phyloP scores from a whole-genome alignment of 2,888 invertebrate genomes.

The Mythimna loreyi region DNA sequence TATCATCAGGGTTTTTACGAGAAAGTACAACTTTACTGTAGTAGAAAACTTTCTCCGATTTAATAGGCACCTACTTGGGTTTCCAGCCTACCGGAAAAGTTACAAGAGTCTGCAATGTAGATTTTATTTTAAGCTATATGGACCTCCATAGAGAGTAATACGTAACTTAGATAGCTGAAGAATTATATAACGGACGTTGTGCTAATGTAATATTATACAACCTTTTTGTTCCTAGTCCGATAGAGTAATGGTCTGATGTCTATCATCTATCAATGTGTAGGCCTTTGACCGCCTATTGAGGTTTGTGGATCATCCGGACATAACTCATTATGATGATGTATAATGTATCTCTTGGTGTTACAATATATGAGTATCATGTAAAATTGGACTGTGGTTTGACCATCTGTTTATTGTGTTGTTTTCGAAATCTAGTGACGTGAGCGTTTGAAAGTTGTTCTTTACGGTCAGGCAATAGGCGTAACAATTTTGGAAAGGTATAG shows the following conservation, averaged over 20 bases:
- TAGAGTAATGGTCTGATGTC: constrained; percentile 31
- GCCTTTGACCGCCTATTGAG: constrained; percentile 16
- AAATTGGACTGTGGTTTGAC: not conserved
- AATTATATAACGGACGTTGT: constrained; percentile 28
- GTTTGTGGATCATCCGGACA: constrained; percentile 33
- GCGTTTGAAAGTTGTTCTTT: constrained; percentile 16
- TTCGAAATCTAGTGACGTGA: constrained; percentile 7
- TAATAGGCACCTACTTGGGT: constrained; percentile 9
- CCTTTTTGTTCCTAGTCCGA: constrained; percentile 20
- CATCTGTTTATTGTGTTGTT: not conserved
- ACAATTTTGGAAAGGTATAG: not conserved
- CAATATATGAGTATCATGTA: not conserved
- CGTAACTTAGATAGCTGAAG: constrained; percentile 6
- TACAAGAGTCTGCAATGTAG: constrained; percentile 10
- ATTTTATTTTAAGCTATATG: constrained; percentile 16
- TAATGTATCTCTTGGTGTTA: constrained; percentile 8
- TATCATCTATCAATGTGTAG: constrained; percentile 47
- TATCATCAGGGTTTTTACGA: constrained; percentile 18
- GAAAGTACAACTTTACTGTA: constrained; percentile 22
- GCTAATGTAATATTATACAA: constrained; percentile 41
- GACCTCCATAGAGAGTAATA: constrained; percentile 11
- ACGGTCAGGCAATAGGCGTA: not conserved
- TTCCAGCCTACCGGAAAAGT: constrained; percentile 49
- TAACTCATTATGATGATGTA: constrained; percentile 1
- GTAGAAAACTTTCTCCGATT: constrained; percentile 30